phyloP scores from a whole-genome alignment of 2,888 invertebrate genomes.

The Philereme vetulata region DNA sequence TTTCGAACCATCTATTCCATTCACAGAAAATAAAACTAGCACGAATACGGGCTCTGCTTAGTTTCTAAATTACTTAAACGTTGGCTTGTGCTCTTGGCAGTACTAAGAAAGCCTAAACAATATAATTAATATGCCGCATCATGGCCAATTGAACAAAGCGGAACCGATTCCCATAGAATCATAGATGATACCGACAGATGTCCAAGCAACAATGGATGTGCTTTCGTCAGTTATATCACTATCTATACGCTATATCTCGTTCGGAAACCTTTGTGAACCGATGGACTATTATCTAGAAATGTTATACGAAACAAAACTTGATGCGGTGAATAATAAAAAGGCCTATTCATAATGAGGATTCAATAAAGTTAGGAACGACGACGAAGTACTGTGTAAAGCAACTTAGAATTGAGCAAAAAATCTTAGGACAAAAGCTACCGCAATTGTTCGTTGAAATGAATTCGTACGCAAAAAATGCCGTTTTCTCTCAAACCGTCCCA shows the following conservation, averaged over 20 bases:
- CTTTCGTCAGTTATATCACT: constrained; percentile 51
- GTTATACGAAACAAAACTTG: constrained; percentile 22
- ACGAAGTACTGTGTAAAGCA: constrained; percentile 22
- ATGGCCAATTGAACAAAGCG: constrained; percentile 46
- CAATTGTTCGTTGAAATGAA: constrained; percentile 56
- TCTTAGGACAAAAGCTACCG: constrained; percentile 44
- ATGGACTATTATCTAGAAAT: constrained; percentile 15
- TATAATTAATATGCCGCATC: constrained; percentile 44
- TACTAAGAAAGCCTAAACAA: constrained; percentile 29
- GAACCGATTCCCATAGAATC: constrained; percentile 46
- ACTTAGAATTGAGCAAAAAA: constrained; percentile 37
- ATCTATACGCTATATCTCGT: constrained; percentile 30
- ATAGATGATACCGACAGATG: constrained; percentile 60
- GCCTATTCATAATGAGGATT: constrained; percentile 17
- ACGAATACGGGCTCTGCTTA: constrained; percentile 2
- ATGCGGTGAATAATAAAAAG: constrained; percentile 11
- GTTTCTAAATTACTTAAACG: constrained; percentile 12
- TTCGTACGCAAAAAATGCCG: constrained; percentile 63
- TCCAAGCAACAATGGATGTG: constrained; percentile 55
- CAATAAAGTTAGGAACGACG: constrained; percentile 23
- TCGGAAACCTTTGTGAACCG: constrained; percentile 31
- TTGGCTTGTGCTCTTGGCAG: constrained; percentile 9
- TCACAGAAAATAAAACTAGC: constrained; percentile 15
- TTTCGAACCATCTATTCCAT: constrained; percentile 15
- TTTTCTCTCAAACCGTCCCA: constrained; percentile 58